phyloP scores from a whole-genome alignment of 2,113 vertebrate species.

The Pollachius pollachius region DNA sequence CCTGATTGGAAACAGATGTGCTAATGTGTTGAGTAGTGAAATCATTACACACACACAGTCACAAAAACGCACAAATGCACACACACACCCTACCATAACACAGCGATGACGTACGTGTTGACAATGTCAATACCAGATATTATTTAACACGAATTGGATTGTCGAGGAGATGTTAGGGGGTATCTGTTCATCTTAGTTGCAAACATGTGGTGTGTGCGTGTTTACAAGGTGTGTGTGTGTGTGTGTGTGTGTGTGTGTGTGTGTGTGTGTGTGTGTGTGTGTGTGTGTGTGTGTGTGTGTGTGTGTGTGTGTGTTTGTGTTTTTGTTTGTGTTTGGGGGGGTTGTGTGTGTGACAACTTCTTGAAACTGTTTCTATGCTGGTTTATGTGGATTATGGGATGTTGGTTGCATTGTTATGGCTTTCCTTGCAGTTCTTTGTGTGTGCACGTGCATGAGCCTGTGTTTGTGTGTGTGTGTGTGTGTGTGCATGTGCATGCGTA shows the following conservation, averaged over 20 bases:
- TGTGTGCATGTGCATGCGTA: constrained; percentile 9
- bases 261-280: neutral
- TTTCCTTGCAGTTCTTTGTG: neutral
- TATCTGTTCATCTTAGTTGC: too few species aligned
- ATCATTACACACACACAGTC: constrained; percentile 25
- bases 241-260: neutral
- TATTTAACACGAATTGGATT: too few species aligned
- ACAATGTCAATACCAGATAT: too few species aligned
- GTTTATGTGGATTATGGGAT: neutral
- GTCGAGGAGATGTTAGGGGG: too few species aligned
- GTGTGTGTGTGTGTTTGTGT: too few species aligned
- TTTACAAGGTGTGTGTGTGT: neutral
- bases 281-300: neutral
- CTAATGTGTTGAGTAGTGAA: constrained; percentile 25
- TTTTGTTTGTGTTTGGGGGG: too few species aligned
- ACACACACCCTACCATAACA: neutral
- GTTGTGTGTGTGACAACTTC: too few species aligned
- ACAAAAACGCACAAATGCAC: constrained; percentile 20
- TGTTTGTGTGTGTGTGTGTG: constrained; percentile 9
- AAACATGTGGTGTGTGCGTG: too few species aligned
- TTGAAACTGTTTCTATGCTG: too few species aligned
- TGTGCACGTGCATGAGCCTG: constrained; percentile 9
- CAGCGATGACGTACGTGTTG: too few species aligned
- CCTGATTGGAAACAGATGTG: constrained; percentile 49
- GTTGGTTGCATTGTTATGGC: too few species aligned